Evolutionary conservation across 2,113 vertebrate genomes (phyloP), one percentile per base, ranked within the genome.

Genomic region (Clupea harengus): DNA sequence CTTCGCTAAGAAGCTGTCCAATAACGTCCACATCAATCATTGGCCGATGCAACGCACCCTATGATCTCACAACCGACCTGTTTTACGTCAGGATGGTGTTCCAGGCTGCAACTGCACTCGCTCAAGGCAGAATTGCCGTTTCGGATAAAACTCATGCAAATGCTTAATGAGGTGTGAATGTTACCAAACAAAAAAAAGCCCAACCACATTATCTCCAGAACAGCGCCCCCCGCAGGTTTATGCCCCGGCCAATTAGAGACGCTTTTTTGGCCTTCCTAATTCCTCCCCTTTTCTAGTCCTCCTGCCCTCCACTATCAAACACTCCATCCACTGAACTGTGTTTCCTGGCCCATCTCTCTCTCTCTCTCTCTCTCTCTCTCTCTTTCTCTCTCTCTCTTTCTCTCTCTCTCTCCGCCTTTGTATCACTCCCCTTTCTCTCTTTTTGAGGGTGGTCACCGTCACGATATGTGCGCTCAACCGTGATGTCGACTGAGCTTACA

Each of bases 91-190:
- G 57, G n/a, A 11, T 6, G 25, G 64, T 9, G 22, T 64, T n/a
- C 5, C 22, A 25, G 25, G 64, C 64, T 28, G 64, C 64, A 28
- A 2, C 64, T 1, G 25, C 28, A 32, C 11, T 25, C 11, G 64
- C 64, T 82, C 64, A 54, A 64, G 64, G 89, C 89, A 22, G 57
- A 25, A 83, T 85, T 46, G 83, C 88, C 89, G 82, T 83, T 90
- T 90, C 72, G 75, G 28, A 85, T 82, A 83, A 91, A 89, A 88
- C 90, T 88, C 89, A 89, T 86, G 81, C 3, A 80, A 85, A 81
- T 84, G 88, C 57, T 85, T 92, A 92, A 92, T 92, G 89, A 93
- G 89, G 89, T 90, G 86, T 85, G 89, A 92, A 90, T 83, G 82
- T 87, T 85, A 88, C 84, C 46, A 75, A 89, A 88, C 89, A 86